Evolutionary conservation across 2,888 invertebrate species (phyloP), one percentile per base, ranked within the genome.

Genomic region (Lithosia quadra): DNA sequence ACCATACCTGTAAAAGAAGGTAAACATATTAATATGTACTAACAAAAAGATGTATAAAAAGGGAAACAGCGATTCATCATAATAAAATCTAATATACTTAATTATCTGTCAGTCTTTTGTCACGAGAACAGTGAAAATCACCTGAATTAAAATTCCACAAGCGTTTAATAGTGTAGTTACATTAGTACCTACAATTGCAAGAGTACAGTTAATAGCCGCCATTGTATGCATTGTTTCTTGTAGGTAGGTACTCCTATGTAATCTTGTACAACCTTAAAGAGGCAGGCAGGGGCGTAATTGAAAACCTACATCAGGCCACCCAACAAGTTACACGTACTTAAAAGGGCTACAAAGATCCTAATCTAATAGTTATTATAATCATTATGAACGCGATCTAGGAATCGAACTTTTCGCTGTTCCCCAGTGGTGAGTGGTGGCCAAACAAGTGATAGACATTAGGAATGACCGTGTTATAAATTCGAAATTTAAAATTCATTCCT

Each of bases 1-100:
- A 98, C 96, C 97, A 98, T 98, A 75, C 98, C 97, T 97, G 83
- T 5, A n/a, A 21, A 24, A 67, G 39, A 56, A 36, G 34, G 53
- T 24, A 24, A 5, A 56, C 13, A 24, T 28, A 2, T 15, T 4
- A 21, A 53, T 2, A 9, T 7, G n/a, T n/a, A n/a, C 21, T n/a
- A n/a, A 8, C 28, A 15, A 21, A 0, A 13, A 55, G 9, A 22
- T 55, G 4, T n/a, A n/a, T n/a, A n/a, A n/a, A n/a, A n/a, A n/a
- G n/a, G n/a, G n/a, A n/a, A n/a, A n/a, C n/a, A n/a, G n/a, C n/a
- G n/a, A n/a, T n/a, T n/a, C n/a, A n/a, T n/a, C n/a, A n/a, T n/a
- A n/a, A n/a, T n/a, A n/a, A n/a, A 2, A 28, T 5, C 28, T 28
- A 28, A 5, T 28, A 28, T 2, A 28, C 28, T 28, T 5, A 18